phyloP scores from a whole-genome alignment of 1,140 invertebrate genomes.

The Neodiprion lecontei region DNA sequence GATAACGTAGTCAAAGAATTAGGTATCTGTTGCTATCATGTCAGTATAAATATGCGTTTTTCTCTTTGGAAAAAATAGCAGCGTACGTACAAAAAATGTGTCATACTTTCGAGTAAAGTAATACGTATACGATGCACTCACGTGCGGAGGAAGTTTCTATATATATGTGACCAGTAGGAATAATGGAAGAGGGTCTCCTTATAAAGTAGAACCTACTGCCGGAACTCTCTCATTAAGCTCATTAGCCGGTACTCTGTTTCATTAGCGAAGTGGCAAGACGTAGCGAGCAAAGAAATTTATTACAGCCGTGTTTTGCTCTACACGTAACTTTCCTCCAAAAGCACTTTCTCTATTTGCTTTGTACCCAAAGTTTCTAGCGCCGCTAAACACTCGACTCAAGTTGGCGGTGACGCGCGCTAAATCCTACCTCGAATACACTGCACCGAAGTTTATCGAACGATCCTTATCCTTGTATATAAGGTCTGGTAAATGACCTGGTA shows the following conservation, averaged over 20 bases:
- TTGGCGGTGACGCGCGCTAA: not conserved
- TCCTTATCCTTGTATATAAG: not conserved
- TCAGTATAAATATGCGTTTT: too few species aligned
- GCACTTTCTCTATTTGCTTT: slow-evolving; percentile 18
- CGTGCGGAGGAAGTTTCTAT: not conserved
- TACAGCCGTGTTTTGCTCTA: slow-evolving; percentile 5
- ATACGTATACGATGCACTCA: too few species aligned
- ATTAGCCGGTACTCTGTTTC: slow-evolving; percentile 15
- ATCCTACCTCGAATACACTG: not conserved
- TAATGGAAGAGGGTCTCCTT: not conserved
- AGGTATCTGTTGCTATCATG: too few species aligned
- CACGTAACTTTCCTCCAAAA: slow-evolving; percentile 12
- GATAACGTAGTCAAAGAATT: too few species aligned
- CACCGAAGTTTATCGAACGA: not conserved
- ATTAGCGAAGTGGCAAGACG: slow-evolving; percentile 13
- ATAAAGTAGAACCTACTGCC: not conserved
- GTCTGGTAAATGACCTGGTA: not conserved
- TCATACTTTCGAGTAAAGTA: too few species aligned
- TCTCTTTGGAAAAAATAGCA: too few species aligned
- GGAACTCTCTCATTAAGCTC: slow-evolving; percentile 17
- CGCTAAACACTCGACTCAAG: slow-evolving; percentile 9
- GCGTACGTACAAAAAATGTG: too few species aligned
- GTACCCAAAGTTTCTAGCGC: slow-evolving; percentile 2
- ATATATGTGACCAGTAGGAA: not conserved
- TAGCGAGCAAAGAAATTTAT: slow-evolving; percentile 13